Conservation (phyloP, 2,888 invertebrate genomes). For the Lycia hirtaria region DNA sequence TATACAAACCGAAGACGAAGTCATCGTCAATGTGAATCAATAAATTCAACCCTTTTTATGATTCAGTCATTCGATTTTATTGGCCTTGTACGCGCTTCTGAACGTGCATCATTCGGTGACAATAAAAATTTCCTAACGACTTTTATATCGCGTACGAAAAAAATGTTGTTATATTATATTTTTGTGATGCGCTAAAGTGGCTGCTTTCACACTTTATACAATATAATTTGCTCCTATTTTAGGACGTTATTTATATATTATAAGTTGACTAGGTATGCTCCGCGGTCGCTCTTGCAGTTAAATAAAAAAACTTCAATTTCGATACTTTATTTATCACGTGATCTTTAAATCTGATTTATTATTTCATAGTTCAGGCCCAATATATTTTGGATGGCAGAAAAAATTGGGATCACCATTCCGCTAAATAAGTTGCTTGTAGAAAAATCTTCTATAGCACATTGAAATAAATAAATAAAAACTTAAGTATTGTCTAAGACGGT, state of each 20-base stretch:
- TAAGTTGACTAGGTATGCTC: not conserved
- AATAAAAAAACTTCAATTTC: no score
- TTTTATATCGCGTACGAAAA: constrained; percentile 67
- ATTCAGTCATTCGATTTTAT: constrained; percentile 80
- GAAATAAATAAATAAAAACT: no score
- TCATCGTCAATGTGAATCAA: constrained; percentile 79
- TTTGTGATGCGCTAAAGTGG: constrained; percentile 44
- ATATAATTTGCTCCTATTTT: no score
- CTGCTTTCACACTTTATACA: constrained; percentile 31
- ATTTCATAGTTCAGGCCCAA: no score
- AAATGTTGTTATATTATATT: constrained; percentile 57
- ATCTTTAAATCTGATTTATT: no score
- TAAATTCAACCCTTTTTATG: constrained; percentile 83
- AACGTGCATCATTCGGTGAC: constrained; percentile 74
- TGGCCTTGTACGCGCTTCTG: constrained; percentile 70
- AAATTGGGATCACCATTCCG: no score
- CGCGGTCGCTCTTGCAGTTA: no score
- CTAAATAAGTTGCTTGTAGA: no score
- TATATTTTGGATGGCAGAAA: no score
- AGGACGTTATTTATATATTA: not conserved
- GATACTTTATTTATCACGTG: no score
- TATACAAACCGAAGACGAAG: constrained; percentile 28
- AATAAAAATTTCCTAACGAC: constrained; percentile 74
- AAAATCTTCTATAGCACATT: no score
- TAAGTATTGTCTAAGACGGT: no score